These are phyloP conservation scores for Peromyscus nudipes DNA, from an alignment of 2,797 vertebrate genomes.

Conservation along the genomic window DNA sequence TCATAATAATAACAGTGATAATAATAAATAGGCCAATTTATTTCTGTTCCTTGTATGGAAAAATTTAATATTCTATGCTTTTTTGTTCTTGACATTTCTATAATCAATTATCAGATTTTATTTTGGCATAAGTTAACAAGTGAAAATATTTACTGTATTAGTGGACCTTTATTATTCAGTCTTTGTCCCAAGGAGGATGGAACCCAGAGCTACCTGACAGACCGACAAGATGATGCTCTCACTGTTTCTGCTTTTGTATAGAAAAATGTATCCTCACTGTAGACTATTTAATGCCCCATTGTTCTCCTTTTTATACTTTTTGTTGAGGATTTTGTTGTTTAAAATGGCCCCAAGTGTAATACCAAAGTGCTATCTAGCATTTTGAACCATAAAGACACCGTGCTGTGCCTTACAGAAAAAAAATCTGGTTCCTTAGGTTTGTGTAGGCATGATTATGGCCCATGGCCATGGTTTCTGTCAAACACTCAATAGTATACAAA, in stretches of 20 bases:
- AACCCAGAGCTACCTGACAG: accelerated
- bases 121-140: slow-evolving; percentile 22
- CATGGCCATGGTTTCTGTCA: not conserved
- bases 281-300: not conserved
- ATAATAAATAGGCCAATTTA: slow-evolving; percentile 12
- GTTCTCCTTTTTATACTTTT: not conserved
- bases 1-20: not conserved
- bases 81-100: slow-evolving; percentile 65
- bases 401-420: not conserved
- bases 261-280: not conserved
- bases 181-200: not conserved
- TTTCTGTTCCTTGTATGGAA: slow-evolving; percentile 54
- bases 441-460: not conserved
- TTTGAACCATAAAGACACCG: not conserved
- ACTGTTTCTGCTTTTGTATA: not conserved
- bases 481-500: not conserved
- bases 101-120: slow-evolving; percentile 47
- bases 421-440: not conserved
- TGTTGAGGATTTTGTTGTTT: not conserved
- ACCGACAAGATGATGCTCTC: not conserved
- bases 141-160: slow-evolving; percentile 49
- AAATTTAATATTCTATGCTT: not conserved
- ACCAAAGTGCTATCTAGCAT: not conserved
- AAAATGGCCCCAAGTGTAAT: not conserved
- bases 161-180: not conserved